These are phyloP conservation scores for Nomada flava DNA, from an alignment of 2,888 invertebrate species.

Conservation along the genomic window DNA sequence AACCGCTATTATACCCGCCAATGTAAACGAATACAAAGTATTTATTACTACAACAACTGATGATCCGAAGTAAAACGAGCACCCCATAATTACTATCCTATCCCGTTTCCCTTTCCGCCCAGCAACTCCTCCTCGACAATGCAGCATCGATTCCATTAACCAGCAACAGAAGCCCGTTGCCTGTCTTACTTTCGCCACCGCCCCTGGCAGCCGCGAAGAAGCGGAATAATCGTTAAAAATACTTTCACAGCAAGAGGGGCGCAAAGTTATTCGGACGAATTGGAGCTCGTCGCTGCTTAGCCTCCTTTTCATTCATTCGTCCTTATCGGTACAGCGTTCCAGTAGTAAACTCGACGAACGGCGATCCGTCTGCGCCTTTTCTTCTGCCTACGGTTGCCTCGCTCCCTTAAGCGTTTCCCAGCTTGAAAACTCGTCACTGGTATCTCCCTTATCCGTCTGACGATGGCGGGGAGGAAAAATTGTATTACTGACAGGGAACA, in stretches of 20 bases:
- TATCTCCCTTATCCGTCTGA: slow-evolving; percentile 14
- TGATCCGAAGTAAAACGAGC: neutral
- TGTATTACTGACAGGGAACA: slow-evolving; percentile 34
- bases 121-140: neutral
- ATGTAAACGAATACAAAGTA: neutral
- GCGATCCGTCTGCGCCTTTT: slow-evolving; percentile 14
- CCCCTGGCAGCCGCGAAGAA: neutral
- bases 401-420: neutral
- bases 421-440: neutral
- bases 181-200: neutral
- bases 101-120: neutral
- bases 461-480: neutral
- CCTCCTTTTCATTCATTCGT: slow-evolving; percentile 11
- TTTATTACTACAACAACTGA: neutral
- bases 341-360: slow-evolving; percentile 37
- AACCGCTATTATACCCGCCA: no score
- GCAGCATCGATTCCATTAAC: neutral
- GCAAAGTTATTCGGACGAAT: slow-evolving; percentile 9
- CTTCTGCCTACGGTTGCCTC: neutral
- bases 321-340: slow-evolving; percentile 22
- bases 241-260: neutral
- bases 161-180: neutral
- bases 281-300: neutral
- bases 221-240: slow-evolving; percentile 2
- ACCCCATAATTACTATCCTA: neutral